A percentile compares a stretch with the other conserved stretches of the same genome.
Evolutionary conservation across 2,113 vertebrate genomes (phyloP).

Genomic region (Melozone crissalis): DNA sequence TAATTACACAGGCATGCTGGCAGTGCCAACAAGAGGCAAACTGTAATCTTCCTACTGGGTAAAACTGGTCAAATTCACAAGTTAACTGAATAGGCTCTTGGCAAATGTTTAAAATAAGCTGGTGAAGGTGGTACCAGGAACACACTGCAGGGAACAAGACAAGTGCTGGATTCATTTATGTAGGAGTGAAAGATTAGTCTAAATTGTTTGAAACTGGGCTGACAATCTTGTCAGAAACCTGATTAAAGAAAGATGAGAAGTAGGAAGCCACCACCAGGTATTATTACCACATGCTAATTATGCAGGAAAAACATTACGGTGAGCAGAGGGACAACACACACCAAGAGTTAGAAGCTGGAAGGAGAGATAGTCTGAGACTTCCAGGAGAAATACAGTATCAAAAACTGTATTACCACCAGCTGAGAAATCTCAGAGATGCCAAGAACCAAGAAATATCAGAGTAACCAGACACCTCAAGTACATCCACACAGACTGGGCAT

Average conservation of each 20-base stretch:
- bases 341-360: not conserved
- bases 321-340: not conserved
- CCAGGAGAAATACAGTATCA: not conserved
- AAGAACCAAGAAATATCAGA: slow-evolving; percentile 14
- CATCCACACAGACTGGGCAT: not conserved
- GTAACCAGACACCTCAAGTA: not conserved
- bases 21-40: not conserved
- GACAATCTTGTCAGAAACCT: not conserved
- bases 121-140: not conserved
- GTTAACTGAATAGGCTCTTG: not conserved
- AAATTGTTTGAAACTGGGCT: not conserved
- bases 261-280: not conserved
- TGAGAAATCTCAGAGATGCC: not conserved
- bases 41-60: not conserved
- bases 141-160: not conserved
- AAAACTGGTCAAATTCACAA: not conserved
- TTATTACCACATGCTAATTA: not conserved
- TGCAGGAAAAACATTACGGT: not conserved
- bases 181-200: not conserved
- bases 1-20: not conserved
- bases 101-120: not conserved
- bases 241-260: not conserved
- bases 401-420: not conserved
- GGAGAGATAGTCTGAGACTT: not conserved
- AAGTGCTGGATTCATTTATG: not conserved